Evolutionary conservation across 2,797 vertebrate genomes (phyloP).

Genomic region (Sebastes melanostomus): DNA sequence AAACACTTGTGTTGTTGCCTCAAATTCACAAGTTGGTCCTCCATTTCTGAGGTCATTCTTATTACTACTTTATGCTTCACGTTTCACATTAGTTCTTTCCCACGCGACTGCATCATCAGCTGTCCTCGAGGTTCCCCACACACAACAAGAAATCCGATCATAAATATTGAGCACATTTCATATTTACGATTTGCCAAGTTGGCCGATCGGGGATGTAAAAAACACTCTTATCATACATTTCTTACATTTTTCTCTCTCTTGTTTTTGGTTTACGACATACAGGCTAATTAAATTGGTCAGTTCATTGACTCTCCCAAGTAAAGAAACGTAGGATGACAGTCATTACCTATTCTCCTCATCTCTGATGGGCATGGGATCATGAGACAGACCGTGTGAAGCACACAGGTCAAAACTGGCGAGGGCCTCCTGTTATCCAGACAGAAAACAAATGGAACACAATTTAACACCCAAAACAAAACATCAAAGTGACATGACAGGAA

Average conservation of each 20-base stretch:
- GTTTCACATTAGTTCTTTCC: too few relatives aligned
- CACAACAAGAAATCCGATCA: too few relatives aligned
- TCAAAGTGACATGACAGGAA: slow-evolving; percentile 40
- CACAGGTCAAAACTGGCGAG: slow-evolving; percentile 70
- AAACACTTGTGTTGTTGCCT: too few relatives aligned
- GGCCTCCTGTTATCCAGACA: slow-evolving; percentile 59
- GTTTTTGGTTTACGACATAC: background rate
- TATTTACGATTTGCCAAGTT: too few relatives aligned
- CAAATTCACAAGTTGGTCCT: too few relatives aligned
- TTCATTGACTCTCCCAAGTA: background rate
- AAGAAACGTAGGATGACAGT: background rate
- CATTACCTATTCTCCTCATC: slow-evolving; percentile 69
- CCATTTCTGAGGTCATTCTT: too few relatives aligned
- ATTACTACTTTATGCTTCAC: too few relatives aligned
- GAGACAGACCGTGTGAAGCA: slow-evolving; percentile 66
- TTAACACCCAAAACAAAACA: slow-evolving; percentile 24
- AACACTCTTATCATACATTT: background rate
- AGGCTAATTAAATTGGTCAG: background rate
- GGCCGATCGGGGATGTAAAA: too few relatives aligned
- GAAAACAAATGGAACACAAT: slow-evolving; percentile 40
- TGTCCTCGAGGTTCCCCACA: too few relatives aligned
- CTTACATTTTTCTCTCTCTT: background rate
- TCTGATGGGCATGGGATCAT: slow-evolving; percentile 71
- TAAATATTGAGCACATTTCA: too few relatives aligned
- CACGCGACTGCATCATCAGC: too few relatives aligned